These are phyloP conservation scores for Tapirus indicus DNA, from an alignment of 2,797 vertebrate genomes.

Conservation along the genomic window DNA sequence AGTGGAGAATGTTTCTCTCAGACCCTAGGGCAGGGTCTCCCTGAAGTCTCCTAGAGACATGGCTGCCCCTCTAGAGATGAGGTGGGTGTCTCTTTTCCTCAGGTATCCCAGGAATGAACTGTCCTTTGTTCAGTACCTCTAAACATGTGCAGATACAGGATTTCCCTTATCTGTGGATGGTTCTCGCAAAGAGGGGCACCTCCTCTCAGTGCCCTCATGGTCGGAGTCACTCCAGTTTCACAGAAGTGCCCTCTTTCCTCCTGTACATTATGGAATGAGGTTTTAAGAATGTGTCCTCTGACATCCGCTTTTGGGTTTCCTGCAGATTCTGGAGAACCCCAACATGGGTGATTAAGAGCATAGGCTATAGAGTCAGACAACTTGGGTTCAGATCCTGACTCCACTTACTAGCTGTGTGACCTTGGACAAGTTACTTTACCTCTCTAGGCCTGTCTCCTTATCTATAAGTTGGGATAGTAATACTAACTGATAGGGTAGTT, in stretches of 20 bases:
- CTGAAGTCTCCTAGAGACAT: background rate
- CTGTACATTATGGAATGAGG: background rate
- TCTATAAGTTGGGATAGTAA: background rate
- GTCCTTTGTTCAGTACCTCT: background rate
- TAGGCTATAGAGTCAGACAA: background rate
- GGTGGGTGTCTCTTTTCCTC: background rate
- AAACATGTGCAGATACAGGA: background rate
- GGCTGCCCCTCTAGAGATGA: background rate
- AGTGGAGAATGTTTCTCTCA: background rate
- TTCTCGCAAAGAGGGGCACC: slow-evolving; percentile 22
- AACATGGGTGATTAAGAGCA: background rate
- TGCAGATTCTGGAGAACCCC: background rate
- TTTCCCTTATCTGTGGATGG: background rate
- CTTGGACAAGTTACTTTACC: background rate
- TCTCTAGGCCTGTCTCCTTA: slow-evolving; percentile 19
- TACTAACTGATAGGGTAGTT: background rate
- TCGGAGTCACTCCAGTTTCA: background rate
- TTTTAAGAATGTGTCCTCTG: background rate
- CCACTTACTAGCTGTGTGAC: background rate
- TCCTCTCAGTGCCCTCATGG: background rate
- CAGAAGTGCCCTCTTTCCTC: background rate
- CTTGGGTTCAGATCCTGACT: slow-evolving; percentile 16
- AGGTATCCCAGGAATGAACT: background rate
- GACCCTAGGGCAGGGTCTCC: background rate
- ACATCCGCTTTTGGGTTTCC: background rate